These are phyloP conservation scores for Glyptemys insculpta DNA, from an alignment of 2,797 vertebrate species.

Conservation along the genomic window DNA sequence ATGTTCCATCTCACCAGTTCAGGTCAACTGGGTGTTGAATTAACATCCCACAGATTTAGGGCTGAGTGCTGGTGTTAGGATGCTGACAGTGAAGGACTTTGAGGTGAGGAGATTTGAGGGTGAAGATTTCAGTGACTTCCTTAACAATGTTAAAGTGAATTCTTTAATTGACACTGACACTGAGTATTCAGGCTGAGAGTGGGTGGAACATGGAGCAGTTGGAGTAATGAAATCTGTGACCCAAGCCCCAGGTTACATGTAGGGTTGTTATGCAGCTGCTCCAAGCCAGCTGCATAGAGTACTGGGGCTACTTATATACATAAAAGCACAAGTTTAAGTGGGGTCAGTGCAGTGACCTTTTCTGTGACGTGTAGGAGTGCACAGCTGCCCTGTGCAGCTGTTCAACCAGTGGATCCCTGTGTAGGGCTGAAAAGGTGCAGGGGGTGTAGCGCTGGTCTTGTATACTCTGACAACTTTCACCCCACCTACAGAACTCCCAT, in stretches of 20 bases:
- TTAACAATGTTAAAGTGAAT: background rate
- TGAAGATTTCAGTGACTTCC: background rate
- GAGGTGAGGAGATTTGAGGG: background rate
- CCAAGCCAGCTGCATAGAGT: background rate
- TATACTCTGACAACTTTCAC: background rate
- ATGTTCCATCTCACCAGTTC: background rate
- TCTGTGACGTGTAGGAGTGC: too few species aligned
- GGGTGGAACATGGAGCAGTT: background rate
- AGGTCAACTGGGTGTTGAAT: background rate
- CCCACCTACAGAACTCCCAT: background rate
- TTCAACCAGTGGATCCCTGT: background rate
- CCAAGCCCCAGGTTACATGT: background rate
- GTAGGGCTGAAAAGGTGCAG: background rate
- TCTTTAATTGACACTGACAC: background rate
- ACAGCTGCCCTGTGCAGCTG: too few species aligned
- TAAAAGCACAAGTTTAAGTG: background rate
- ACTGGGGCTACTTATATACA: background rate
- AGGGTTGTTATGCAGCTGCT: background rate
- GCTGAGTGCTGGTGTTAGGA: background rate
- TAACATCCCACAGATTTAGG: background rate
- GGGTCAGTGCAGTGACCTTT: too few species aligned
- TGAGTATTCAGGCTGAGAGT: background rate
- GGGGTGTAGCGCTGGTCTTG: background rate
- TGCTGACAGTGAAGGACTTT: background rate
- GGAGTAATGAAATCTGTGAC: background rate